Base-by-base conservation (phyloP, 2,113 vertebrate species). In the Motacilla alba region DNA sequence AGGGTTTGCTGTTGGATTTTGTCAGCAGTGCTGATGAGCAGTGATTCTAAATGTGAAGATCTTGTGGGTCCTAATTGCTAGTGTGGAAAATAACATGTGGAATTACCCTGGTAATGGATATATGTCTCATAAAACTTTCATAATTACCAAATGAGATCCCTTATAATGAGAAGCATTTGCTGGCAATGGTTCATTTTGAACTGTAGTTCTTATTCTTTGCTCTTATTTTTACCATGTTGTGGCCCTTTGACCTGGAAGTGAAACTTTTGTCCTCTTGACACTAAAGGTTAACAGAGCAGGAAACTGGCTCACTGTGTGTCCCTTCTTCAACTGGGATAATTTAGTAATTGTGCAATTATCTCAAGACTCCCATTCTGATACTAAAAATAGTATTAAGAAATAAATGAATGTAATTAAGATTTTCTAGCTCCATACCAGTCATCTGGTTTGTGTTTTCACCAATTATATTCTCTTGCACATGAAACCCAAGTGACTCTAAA, bases 321-420 rank as follows among this genome's bases (percentile, higher is more conserved):
- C 98, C 97, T 97, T 96, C 95, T 78, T 97, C 98, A 98, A 98
- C 97, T 96, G 98, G 97, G 97, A 97, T 98, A 98, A 98, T 99
- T 99, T 98, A 99, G 99, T 99, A 98, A 99, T 98, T 98, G 98
- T 96, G 87, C 98, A 98, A 99, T 99, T 99, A 99, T 98, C 98
- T 93, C 97, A 97, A 96, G 97, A 97, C 98, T 94, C 97, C 95
- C 80, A 89, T 97, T 96, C 97, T 62, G 75, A 78, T 93, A 96
- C 98, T 98, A 99, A 98, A 99, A 99, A 99, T 99, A 99, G 99
- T 96, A 96, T 93, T 97, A 97, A 97, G 98, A 97, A 97, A 97
- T 91, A 96, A 97, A 95, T 64, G 41, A 90, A 96, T 81, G 92
- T 52, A 69, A 44, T 96, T 96, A 83, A 83, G 41, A 92, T 96